Base-by-base conservation (phyloP, 2,113 vertebrate genomes). In the Amazona vittata region DNA sequence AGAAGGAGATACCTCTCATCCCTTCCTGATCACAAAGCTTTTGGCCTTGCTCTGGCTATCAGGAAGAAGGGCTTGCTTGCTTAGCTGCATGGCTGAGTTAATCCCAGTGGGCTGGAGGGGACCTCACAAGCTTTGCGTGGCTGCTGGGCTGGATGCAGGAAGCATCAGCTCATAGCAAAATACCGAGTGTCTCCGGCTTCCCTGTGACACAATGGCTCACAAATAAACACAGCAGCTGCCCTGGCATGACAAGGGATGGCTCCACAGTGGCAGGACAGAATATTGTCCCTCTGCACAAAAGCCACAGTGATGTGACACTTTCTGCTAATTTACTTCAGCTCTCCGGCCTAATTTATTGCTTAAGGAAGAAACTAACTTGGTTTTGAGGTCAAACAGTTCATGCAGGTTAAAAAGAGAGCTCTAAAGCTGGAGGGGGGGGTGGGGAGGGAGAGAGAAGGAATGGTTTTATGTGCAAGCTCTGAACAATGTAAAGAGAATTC, bases 341-440 rank as follows among this genome's bases (percentile, higher is more conserved):
- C 46, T 90, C 33, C 9, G 10, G 14, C 35, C 46, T 71, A 44
- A 88, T 62, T 52, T 70, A 60, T 44, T 68, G 33, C 65, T 83
- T 90, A 43, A 92, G 78, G 93, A 75, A 75, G 43, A 82, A 64
- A n/a, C 57, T 20, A 24, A 60, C 84, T 70, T 53, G 24, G 15
- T 28, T 87, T 82, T 60, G 67, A 96, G 50, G 74, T 50, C 67
- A 63, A 79, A 85, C 12, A 47, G 24, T 77, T 65, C 20, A 31
- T 47, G 63, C 31, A 29, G 28, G 8, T 89, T 88, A 65, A 70
- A 91, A 77, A 69, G 14, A 35, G 18, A 63, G 31, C n/a, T 65
- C 62, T 52, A 41, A 82, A 73, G 11, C 12, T 5, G 4, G 2
- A 15, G 5, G 2, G 2, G 2, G 10, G 5, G 4, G 3, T 2